phyloP scores from a whole-genome alignment of 2,797 vertebrate genomes.

The Sparus aurata region DNA sequence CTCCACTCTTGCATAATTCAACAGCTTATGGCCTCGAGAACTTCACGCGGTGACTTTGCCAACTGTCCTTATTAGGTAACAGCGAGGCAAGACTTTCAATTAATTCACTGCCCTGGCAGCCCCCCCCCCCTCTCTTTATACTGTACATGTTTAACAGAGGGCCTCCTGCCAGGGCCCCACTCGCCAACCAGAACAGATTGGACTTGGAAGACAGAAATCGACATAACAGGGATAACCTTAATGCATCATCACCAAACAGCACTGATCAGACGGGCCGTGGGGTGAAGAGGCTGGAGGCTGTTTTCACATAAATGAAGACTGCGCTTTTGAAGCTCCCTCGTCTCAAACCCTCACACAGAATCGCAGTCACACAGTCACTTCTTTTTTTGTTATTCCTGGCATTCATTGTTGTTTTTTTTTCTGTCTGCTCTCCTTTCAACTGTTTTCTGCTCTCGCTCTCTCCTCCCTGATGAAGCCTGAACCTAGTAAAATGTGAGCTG shows the following conservation, averaged over 20 bases:
- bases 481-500: slow-evolving; percentile 22
- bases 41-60: slow-evolving; percentile 69
- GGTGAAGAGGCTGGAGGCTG: slow-evolving; percentile 10
- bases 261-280: slow-evolving; percentile 15
- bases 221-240: slow-evolving; percentile 46
- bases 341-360: neutral
- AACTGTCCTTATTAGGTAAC: slow-evolving; percentile 69
- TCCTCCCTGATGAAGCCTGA: neutral
- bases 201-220: slow-evolving; percentile 39
- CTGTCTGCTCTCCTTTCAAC: neutral
- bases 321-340: neutral
- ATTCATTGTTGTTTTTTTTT: neutral
- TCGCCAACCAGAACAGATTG: slow-evolving; percentile 57
- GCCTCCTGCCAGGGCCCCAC: slow-evolving; percentile 49
- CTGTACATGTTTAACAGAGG: slow-evolving; percentile 62
- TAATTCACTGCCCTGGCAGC: slow-evolving; percentile 56
- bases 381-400: neutral
- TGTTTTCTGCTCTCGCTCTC: neutral
- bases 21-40: slow-evolving; percentile 62
- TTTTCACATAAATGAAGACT: neutral
- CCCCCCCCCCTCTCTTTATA: slow-evolving; percentile 26
- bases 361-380: neutral
- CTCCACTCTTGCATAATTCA: slow-evolving; percentile 72
- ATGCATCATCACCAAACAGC: slow-evolving; percentile 21
- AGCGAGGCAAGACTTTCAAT: slow-evolving; percentile 55